A percentile compares a stretch with the other conserved stretches of the same genome.
phyloP scores from a whole-genome alignment of 2,888 invertebrate genomes.

The Macrophya annulata region DNA sequence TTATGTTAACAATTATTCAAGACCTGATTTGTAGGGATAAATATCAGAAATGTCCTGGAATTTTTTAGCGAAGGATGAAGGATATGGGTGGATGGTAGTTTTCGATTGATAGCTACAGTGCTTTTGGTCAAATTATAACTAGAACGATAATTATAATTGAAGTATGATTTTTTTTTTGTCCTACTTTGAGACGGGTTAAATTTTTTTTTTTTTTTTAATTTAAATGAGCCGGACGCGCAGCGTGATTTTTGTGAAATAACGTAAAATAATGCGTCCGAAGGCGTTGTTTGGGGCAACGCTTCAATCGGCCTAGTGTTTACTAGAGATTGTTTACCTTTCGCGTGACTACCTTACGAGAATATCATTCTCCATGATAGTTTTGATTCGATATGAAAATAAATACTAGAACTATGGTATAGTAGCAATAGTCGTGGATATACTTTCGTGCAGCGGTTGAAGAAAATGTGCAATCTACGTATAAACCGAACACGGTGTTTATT shows the following conservation, averaged over 20 bases:
- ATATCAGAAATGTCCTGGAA: neutral
- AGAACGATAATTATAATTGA: neutral
- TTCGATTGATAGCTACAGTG: neutral
- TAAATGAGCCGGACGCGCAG: neutral
- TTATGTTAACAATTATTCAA: neutral
- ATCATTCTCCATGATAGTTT: constrained; percentile 21
- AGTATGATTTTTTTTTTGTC: neutral
- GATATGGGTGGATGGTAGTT: neutral
- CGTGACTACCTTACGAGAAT: constrained; percentile 3
- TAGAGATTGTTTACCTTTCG: constrained; percentile 47
- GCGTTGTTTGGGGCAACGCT: constrained; percentile 25
- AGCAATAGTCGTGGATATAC: neutral
- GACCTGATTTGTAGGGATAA: neutral
- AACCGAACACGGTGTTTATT: neutral
- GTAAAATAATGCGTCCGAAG: constrained; percentile 4
- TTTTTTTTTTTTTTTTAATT: neutral
- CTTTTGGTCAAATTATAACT: neutral
- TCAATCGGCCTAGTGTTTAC: constrained; percentile 2
- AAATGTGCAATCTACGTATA: neutral
- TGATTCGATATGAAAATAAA: constrained; percentile 32
- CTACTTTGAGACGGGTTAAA: neutral
- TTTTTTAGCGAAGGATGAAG: neutral
- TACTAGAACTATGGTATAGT: neutral
- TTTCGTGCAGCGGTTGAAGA: neutral
- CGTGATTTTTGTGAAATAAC: neutral